These are phyloP conservation scores for Rhogogaster chlorosoma DNA, from an alignment of 2,888 invertebrate species.

Conservation along the genomic window DNA sequence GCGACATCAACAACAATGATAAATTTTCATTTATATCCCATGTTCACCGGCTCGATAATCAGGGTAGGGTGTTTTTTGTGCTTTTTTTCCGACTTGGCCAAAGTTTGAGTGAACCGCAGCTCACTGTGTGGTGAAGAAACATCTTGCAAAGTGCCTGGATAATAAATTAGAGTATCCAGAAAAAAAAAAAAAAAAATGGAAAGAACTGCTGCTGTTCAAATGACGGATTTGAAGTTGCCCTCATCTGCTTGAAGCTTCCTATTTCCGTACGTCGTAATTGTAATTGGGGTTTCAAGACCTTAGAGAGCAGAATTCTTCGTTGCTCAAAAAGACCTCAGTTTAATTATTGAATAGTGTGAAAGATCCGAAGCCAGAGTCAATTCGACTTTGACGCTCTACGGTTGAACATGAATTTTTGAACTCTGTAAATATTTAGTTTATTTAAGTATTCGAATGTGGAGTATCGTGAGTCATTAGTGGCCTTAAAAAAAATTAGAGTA, in stretches of 20 bases:
- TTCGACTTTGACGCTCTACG: not conserved
- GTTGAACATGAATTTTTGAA: not conserved
- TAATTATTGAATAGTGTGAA: not conserved
- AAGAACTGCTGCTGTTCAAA: not conserved
- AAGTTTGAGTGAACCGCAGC: not conserved
- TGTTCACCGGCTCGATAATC: not conserved
- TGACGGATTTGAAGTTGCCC: not conserved
- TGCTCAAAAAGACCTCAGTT: not conserved
- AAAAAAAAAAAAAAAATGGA: not conserved
- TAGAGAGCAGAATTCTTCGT: not conserved
- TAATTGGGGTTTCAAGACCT: not conserved
- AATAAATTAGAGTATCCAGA: not conserved
- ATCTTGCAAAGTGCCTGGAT: not conserved
- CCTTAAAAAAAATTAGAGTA: not conserved
- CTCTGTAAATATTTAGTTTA: not conserved
- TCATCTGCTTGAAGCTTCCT: not conserved
- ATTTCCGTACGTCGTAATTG: not conserved
- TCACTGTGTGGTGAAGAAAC: not conserved
- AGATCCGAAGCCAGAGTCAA: not conserved
- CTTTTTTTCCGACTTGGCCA: not conserved
- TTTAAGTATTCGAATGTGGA: not conserved
- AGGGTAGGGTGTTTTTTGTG: not conserved
- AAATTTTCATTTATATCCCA: not conserved
- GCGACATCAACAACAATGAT: not conserved
- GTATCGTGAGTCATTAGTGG: not conserved